These are phyloP conservation scores for Balanococcus diminutus DNA, from an alignment of 2,888 invertebrate genomes.

Conservation along the genomic window DNA sequence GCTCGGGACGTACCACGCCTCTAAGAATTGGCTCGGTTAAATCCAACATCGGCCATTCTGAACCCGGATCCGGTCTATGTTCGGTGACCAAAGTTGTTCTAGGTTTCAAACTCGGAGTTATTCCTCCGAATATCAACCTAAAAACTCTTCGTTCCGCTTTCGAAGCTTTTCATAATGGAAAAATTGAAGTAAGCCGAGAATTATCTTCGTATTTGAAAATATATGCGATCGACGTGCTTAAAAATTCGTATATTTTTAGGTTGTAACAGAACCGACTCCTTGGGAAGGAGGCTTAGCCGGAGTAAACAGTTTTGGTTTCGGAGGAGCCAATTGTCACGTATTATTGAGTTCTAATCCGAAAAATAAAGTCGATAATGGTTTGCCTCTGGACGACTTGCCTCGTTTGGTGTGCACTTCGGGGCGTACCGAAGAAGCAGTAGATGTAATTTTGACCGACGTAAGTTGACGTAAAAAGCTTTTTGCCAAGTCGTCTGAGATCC, in stretches of 20 bases:
- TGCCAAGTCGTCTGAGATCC: too few relatives aligned
- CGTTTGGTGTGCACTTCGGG: slow-evolving; percentile 71
- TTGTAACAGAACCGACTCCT: too few relatives aligned
- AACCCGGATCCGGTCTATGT: slow-evolving; percentile 83
- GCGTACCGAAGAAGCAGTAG: too few relatives aligned
- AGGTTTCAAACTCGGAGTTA: slow-evolving; percentile 77
- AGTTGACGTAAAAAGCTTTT: too few relatives aligned
- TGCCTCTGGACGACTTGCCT: too few relatives aligned
- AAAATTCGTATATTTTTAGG: not conserved
- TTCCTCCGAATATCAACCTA: slow-evolving; percentile 88
- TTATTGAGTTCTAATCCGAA: too few relatives aligned
- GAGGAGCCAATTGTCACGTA: slow-evolving; percentile 73
- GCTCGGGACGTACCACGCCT: slow-evolving; percentile 74
- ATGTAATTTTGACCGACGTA: too few relatives aligned
- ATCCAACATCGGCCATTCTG: slow-evolving; percentile 92
- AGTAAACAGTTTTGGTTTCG: slow-evolving; percentile 68
- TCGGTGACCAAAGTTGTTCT: slow-evolving; percentile 82
- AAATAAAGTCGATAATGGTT: too few relatives aligned
- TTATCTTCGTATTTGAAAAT: too few relatives aligned
- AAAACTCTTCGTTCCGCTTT: slow-evolving; percentile 65
- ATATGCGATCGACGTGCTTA: not conserved
- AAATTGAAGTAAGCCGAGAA: slow-evolving; percentile 62
- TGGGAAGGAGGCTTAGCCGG: too few relatives aligned
- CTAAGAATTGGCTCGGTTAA: slow-evolving; percentile 88
- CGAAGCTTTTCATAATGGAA: slow-evolving; percentile 68